These are phyloP conservation scores for Tanypteryx hageni DNA, from an alignment of 2,888 invertebrate genomes.

Conservation along the genomic window DNA sequence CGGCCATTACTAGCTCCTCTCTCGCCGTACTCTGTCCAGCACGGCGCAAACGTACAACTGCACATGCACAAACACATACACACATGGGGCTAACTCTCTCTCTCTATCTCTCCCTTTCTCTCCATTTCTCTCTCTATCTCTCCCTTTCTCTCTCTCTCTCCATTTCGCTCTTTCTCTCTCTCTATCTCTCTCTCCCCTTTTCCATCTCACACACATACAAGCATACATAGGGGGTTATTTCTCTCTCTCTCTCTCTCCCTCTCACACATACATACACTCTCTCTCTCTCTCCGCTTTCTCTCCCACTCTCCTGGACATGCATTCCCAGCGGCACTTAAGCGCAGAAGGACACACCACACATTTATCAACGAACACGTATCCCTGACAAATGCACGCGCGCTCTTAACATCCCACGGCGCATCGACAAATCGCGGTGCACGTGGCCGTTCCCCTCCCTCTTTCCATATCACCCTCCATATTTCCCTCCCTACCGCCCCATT, in stretches of 20 bases:
- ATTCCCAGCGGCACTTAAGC: conserved; percentile 63
- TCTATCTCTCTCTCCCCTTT: neutral
- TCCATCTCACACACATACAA: neutral
- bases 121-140: neutral
- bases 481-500: neutral
- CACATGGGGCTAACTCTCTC: neutral
- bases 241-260: neutral
- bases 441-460: neutral
- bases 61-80: neutral
- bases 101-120: neutral
- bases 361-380: conserved; percentile 63
- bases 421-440: conserved; percentile 52
- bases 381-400: conserved; percentile 63
- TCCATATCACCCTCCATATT: neutral
- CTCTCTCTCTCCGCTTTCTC: neutral
- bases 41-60: conserved; percentile 44
- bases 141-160: neutral
- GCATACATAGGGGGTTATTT: neutral
- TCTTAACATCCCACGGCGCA: conserved; percentile 64
- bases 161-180: neutral
- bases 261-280: neutral
- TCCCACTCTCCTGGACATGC: conserved; percentile 12
- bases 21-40: neutral
- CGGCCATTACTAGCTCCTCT: conserved; percentile 36
- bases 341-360: conserved; percentile 60